phyloP scores from a whole-genome alignment of 2,113 vertebrate genomes.

The Calypte anna region DNA sequence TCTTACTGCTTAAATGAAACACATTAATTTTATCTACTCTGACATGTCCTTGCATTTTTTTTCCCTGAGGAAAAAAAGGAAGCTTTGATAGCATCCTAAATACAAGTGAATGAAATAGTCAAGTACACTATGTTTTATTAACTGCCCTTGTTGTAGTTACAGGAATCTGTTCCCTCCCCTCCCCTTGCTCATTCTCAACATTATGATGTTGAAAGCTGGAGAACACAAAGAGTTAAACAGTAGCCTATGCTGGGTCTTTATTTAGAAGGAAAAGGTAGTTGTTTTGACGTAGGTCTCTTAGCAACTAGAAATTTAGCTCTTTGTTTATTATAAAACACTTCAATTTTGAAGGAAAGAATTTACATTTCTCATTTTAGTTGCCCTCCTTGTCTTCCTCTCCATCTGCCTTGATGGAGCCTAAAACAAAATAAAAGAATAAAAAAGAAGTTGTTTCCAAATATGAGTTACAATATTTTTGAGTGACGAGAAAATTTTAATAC shows the following conservation, averaged over 20 bases:
- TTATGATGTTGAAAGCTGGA: not conserved
- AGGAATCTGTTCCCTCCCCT: not conserved
- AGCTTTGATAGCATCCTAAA: not conserved
- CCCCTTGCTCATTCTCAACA: not conserved
- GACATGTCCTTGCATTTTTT: not conserved
- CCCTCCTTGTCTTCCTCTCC: conserved; percentile 3
- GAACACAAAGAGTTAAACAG: conserved; percentile 73
- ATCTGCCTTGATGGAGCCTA: not conserved
- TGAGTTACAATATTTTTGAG: conserved; percentile 34
- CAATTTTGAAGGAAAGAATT: conserved; percentile 62
- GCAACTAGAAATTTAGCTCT: conserved; percentile 76
- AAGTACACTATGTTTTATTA: not conserved
- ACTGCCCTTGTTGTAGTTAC: not conserved
- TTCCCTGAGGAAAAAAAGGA: not conserved
- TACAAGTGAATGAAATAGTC: not conserved
- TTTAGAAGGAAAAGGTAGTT: conserved; percentile 65
- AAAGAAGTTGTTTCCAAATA: conserved; percentile 40
- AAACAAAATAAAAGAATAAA: not conserved
- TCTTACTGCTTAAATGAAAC: not conserved
- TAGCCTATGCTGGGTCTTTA: conserved; percentile 52
- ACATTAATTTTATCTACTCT: conserved; percentile 12
- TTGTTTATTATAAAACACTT: conserved; percentile 74
- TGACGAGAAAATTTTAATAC: conserved; percentile 34
- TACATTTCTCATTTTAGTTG: conserved; percentile 54
- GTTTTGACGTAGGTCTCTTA: conserved; percentile 75